Base-by-base conservation (phyloP, 2,888 invertebrate genomes). In the Melieria picta region DNA sequence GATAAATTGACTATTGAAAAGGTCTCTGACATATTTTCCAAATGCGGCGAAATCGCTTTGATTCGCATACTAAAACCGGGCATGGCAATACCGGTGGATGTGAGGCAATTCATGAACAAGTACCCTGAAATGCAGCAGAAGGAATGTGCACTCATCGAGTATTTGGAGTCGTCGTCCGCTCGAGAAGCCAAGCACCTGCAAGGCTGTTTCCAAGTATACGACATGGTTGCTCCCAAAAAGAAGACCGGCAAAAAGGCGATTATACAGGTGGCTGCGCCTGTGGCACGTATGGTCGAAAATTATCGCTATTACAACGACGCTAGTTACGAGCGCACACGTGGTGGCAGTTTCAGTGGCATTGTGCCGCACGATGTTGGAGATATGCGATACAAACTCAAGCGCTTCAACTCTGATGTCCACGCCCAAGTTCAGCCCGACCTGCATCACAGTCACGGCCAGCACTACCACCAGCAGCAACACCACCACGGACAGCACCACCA, bases 81-180 rank as follows among this genome's bases (percentile, higher is more conserved):
- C 55, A 95, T 95, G 87, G 93, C 95, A 9, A 92, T 96, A 67
- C 97, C 97, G 3, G 93, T 95, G 4, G 97, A 97, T 87, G 94
- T 97, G 42, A 91, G 96, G 71, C 95, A 94, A 85, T 95, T 96
- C 85, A 92, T 96, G 80, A 93, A 94, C 82, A 96, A 96, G 84
- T 94, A 96, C 83, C 96, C 96, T 42, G 95, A 94, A 82, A 89
- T 97, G 84, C 93, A 93, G 77, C 93, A 93, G 80, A 91, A 93
- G 88, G 92, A 95, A 84, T 95, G 95, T 86, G 97, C 97, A 13
- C 89, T 97, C 79, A 93, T 97, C 55, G 97, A 98, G 88, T 98
- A 96, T 84, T 93, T 95, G 66, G 92, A 93, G 78, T 94, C 95
- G 1, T 94, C 95, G 77, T 91, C 93, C 11, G 97, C 97, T 0